Evolutionary conservation across 2,888 invertebrate species (phyloP).

Genomic region (Dione juno): DNA sequence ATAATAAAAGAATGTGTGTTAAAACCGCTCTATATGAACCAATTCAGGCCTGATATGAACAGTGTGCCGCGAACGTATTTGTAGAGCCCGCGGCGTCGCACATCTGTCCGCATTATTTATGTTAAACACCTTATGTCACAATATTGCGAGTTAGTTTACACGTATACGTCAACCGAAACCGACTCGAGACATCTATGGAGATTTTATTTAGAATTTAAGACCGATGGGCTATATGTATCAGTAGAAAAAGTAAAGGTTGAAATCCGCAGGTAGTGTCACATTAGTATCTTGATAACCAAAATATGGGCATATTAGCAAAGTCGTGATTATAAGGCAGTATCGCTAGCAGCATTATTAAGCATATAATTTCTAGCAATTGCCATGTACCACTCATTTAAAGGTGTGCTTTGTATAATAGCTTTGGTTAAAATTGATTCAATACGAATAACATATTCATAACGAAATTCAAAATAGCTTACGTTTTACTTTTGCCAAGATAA

Average conservation of each 20-base stretch:
- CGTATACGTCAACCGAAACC: slow-evolving; percentile 57
- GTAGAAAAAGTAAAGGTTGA: background rate
- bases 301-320: too few species aligned
- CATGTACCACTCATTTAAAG: too few species aligned
- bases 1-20: slow-evolving; percentile 37
- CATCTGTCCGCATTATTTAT: slow-evolving; percentile 83
- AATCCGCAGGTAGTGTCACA: too few species aligned
- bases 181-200: slow-evolving; percentile 55
- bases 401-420: too few species aligned
- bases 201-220: slow-evolving; percentile 64
- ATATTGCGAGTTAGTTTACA: slow-evolving; percentile 79
- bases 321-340: too few species aligned
- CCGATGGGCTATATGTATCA: slow-evolving; percentile 33
- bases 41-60: slow-evolving; percentile 63
- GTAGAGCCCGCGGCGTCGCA: slow-evolving; percentile 76
- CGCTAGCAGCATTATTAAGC: too few species aligned
- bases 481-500: background rate
- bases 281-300: too few species aligned
- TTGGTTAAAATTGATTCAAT: too few species aligned
- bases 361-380: slow-evolving; percentile 9
- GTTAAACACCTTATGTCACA: slow-evolving; percentile 84
- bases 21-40: slow-evolving; percentile 60
- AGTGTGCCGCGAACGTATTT: slow-evolving; percentile 75
- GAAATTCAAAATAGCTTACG: background rate
- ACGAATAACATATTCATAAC: background rate